These are phyloP conservation scores for Leptoteleia sp. DNA, from an alignment of 1,140 invertebrate genomes.

Conservation along the genomic window DNA sequence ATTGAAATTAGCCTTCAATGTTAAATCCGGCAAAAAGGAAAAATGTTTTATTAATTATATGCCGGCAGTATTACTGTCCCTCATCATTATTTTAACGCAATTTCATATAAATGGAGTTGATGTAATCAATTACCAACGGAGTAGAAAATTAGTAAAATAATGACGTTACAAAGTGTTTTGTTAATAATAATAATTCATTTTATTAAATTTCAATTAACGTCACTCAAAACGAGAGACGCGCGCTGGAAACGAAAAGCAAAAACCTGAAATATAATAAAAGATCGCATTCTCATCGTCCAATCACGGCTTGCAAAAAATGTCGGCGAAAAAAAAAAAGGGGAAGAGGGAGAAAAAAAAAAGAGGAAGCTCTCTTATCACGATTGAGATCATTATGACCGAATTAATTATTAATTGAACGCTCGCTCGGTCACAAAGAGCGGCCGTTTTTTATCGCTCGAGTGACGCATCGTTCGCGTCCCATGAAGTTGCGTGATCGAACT, in stretches of 20 bases:
- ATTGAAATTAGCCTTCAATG: too few species aligned
- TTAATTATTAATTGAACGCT: slow-evolving; percentile 9
- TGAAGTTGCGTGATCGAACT: slow-evolving; percentile 24
- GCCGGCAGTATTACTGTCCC: background rate
- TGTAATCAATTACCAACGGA: slow-evolving; percentile 22
- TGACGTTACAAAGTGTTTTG: slow-evolving; percentile 25
- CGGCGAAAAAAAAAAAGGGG: background rate
- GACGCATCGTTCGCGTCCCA: slow-evolving; percentile 8
- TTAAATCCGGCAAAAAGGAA: too few species aligned
- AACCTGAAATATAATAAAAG: slow-evolving; percentile 5
- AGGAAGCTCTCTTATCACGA: background rate
- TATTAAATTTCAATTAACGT: background rate
- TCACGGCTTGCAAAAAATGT: background rate
- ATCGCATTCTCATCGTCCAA: slow-evolving; percentile 2
- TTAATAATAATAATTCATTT: slow-evolving; percentile 41
- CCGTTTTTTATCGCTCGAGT: background rate
- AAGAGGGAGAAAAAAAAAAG: too few species aligned
- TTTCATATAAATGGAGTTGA: slow-evolving; percentile 7
- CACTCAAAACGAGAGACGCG: slow-evolving; percentile 1
- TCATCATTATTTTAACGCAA: slow-evolving; percentile 11
- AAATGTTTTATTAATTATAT: background rate
- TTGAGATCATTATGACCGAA: background rate
- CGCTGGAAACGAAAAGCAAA: slow-evolving; percentile 5
- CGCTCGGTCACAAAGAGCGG: slow-evolving; percentile 6
- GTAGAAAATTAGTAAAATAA: slow-evolving; percentile 27